Evolutionary conservation across 2,113 vertebrate species (phyloP), one percentile per base, ranked within the genome.

Genomic region (Lagenorhynchus albirostris): DNA sequence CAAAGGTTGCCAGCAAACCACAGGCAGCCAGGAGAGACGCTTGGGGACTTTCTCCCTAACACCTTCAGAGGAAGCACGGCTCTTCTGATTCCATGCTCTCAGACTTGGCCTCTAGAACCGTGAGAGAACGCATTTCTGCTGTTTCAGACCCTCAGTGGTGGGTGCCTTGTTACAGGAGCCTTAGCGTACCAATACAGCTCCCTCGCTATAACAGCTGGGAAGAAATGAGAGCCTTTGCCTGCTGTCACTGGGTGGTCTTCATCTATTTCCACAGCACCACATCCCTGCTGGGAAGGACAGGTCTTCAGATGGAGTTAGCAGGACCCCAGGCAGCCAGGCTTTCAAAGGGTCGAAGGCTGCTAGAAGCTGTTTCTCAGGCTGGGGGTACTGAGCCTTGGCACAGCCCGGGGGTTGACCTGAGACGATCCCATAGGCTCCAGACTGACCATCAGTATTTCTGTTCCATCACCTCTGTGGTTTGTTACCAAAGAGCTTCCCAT

Each of bases 51-150:
- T 5, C 26, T 63, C 63, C 31, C 62, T 11, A 15, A 38, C 0
- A 12, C 53, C 65, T 5, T n/a, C 33, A 13, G 84, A 47, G 74
- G 44, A 25, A 38, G 33, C 26, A 0, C 31, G 36, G 36, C 31
- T 21, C 11, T 36, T 18, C 38, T 3, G 29, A 41, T 18, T 7
- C 17, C n/a, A 1, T 3, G 18, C 17, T 3, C 38, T 33, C 31
- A 11, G 53, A 31, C 23, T 21, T 18, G 50, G 47, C 21, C n/a
- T 33, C 83, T 3, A 0, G 63, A 36, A 26, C 74, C 1, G 1
- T 4, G 14, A 38, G 6, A 38, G 47, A 3, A 5, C 1, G 1
- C 0, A 0, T 3, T 15, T 53, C 12, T 17, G 14, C 23, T 55
- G 25, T 26, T 18, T 15, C 20, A 50, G 38, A 17, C 44, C 7